These are phyloP conservation scores for Hipparchia sbordonii DNA, from an alignment of 2,888 invertebrate species.

Conservation along the genomic window DNA sequence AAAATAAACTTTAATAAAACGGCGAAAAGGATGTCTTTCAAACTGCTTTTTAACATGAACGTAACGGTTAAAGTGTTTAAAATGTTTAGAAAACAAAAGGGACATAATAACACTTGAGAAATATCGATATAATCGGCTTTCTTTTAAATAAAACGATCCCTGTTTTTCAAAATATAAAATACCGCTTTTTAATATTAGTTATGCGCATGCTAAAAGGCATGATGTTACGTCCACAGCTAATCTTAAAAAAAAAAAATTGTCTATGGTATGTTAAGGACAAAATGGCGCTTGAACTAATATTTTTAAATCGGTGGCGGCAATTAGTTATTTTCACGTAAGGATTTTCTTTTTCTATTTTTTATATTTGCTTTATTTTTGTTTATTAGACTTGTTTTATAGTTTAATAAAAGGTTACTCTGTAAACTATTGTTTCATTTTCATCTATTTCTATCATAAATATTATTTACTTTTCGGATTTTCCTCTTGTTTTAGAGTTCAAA, in stretches of 20 bases:
- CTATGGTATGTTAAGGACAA: background rate
- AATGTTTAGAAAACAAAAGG: background rate
- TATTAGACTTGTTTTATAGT: conserved; percentile 4
- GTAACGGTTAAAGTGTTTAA: background rate
- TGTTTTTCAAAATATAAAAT: background rate
- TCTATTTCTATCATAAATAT: too few species aligned
- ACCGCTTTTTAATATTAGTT: background rate
- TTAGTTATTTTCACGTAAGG: background rate
- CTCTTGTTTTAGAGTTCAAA: background rate
- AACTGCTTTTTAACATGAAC: background rate
- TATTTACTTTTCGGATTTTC: background rate
- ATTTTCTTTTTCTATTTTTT: background rate
- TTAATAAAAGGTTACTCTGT: background rate
- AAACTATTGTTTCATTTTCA: background rate
- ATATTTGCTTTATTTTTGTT: background rate
- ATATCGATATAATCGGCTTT: background rate
- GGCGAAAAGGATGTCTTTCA: background rate
- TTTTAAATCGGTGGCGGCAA: background rate
- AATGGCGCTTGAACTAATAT: background rate
- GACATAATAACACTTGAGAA: background rate
- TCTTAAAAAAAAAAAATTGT: background rate
- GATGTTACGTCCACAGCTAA: too few species aligned
- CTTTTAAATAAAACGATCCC: background rate
- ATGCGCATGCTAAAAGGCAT: background rate
- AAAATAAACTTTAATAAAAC: conserved; percentile 12